Conservation (phyloP, 1,140 invertebrate species). For the Apis florea region DNA sequence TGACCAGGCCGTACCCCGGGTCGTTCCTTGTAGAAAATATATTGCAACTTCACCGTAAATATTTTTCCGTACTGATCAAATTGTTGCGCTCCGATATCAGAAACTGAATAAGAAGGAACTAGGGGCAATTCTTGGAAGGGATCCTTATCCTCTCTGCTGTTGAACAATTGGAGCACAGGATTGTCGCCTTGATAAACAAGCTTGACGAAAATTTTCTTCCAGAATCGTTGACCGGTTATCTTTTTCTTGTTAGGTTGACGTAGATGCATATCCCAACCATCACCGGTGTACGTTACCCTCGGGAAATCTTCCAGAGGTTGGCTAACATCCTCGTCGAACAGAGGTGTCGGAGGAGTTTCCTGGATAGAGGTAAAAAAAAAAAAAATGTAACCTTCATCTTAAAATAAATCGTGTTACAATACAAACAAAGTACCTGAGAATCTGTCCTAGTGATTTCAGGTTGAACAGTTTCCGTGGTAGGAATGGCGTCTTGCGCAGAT, state of each 20-base stretch:
- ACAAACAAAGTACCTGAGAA: slow-evolving; percentile 69
- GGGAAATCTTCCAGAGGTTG: slow-evolving; percentile 96
- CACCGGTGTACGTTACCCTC: slow-evolving; percentile 87
- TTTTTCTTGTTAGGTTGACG: slow-evolving; percentile 99
- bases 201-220: slow-evolving; percentile 97
- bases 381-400: fast-evolving
- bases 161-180: slow-evolving; percentile 92
- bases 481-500: slow-evolving; percentile 76
- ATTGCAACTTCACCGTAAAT: slow-evolving; percentile 98
- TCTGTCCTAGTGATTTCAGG: slow-evolving; percentile 73
- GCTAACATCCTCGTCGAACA: slow-evolving; percentile 97
- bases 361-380: slow-evolving; percentile 66
- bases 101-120: slow-evolving; percentile 95
- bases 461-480: slow-evolving; percentile 61
- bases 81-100: slow-evolving; percentile 96
- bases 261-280: slow-evolving; percentile 98
- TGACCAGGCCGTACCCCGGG: slow-evolving; percentile 98
- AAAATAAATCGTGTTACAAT: background rate
- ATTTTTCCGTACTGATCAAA: slow-evolving; percentile 99
- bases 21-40: slow-evolving; percentile 98
- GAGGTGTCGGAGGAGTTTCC: slow-evolving; percentile 92
- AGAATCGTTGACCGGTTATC: slow-evolving; percentile 97
- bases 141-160: slow-evolving; percentile 92
- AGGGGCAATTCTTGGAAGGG: slow-evolving; percentile 96
- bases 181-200: slow-evolving; percentile 90